Conservation (phyloP, 2,797 vertebrate species). For the Macrochelys suwanniensis region DNA sequence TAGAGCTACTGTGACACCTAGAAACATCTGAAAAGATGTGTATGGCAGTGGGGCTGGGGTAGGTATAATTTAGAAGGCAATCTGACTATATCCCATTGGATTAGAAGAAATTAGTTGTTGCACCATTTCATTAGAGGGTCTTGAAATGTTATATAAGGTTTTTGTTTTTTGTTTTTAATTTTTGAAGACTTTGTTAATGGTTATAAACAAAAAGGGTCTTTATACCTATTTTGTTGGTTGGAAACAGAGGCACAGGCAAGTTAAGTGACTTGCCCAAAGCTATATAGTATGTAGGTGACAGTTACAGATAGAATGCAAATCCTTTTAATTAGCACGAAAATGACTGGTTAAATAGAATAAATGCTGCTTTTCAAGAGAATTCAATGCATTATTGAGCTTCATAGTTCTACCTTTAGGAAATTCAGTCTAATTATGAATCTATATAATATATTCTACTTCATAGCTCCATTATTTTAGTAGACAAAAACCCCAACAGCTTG, state of each 20-base stretch:
- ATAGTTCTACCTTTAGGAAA: neutral
- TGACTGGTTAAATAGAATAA: neutral
- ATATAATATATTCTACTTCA: neutral
- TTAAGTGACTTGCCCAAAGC: neutral
- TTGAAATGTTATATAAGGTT: neutral
- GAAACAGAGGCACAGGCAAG: neutral
- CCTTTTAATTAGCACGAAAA: neutral
- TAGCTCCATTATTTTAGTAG: neutral
- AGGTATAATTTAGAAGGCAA: neutral
- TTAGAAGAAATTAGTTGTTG: neutral
- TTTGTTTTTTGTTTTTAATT: neutral
- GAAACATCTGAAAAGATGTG: neutral
- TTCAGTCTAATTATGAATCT: neutral
- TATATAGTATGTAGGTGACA: neutral
- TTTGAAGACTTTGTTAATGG: neutral
- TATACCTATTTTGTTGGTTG: neutral
- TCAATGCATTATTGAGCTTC: neutral
- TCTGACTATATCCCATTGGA: neutral
- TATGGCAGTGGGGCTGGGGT: fast-evolving
- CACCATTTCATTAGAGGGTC: neutral
- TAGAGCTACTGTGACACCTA: neutral
- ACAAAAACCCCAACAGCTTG: fast-evolving
- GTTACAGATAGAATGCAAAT: neutral
- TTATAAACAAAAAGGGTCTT: neutral
- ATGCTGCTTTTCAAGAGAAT: neutral